These are phyloP conservation scores for Rhinolophus ferrumequinum DNA, from an alignment of 2,113 vertebrate genomes.

Conservation along the genomic window DNA sequence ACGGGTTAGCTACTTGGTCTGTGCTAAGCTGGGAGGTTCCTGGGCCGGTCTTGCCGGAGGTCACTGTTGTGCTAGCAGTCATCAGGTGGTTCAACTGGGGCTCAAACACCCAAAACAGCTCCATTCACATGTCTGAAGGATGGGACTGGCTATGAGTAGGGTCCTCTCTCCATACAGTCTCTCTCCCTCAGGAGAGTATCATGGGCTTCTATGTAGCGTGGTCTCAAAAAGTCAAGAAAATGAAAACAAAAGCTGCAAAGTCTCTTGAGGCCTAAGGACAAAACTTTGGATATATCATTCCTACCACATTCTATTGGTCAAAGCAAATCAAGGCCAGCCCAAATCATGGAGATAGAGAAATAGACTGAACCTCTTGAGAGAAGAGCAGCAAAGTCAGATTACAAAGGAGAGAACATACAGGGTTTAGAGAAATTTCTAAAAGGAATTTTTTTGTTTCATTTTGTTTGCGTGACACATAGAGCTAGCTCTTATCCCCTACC, in stretches of 20 bases:
- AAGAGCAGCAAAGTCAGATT: neutral
- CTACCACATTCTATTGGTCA: neutral
- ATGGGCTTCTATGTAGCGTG: neutral
- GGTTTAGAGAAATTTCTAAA: neutral
- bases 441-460: neutral
- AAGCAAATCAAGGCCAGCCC: neutral
- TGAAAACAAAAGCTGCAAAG: neutral
- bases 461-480: neutral
- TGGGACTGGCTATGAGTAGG: too few species aligned
- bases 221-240: neutral
- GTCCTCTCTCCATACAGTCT: neutral
- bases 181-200: neutral
- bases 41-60: neutral
- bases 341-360: neutral
- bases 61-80: neutral
- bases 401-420: neutral
- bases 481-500: neutral
- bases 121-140: neutral
- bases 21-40: neutral
- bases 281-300: neutral
- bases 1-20: neutral
- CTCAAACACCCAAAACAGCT: neutral
- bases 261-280: neutral
- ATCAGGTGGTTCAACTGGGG: rapidly evolving
- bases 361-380: neutral